Evolutionary conservation across 2,888 invertebrate species (phyloP).

Genomic region (Cerastoderma edule): DNA sequence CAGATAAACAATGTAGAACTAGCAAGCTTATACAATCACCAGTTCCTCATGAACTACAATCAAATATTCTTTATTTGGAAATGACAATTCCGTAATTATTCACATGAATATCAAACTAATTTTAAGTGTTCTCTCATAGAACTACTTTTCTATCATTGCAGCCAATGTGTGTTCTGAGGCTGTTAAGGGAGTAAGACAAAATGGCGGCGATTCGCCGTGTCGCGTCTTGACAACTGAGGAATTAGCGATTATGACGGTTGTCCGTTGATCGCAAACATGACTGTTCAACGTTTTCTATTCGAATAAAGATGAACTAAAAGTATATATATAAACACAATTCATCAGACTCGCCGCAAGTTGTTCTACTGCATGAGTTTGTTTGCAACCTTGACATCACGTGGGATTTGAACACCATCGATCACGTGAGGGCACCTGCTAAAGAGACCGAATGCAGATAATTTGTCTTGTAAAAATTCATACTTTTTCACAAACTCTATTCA

Average conservation of each 20-base stretch:
- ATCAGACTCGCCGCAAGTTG: not conserved
- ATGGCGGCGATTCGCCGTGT: slow-evolving; percentile 59
- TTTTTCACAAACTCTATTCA: no score
- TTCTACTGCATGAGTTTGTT: not conserved
- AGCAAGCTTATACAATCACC: not conserved
- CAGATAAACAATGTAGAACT: not conserved
- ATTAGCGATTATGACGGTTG: slow-evolving; percentile 23
- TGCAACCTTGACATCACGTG: slow-evolving; percentile 57
- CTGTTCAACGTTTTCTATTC: not conserved
- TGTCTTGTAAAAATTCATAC: no score
- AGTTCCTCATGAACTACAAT: not conserved
- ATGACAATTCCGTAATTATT: not conserved
- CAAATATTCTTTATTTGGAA: not conserved
- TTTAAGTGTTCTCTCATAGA: not conserved
- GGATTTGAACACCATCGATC: not conserved
- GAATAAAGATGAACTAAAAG: not conserved
- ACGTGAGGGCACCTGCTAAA: slow-evolving; percentile 17
- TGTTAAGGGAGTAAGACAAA: slow-evolving; percentile 63
- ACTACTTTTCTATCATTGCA: not conserved
- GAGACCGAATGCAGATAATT: no score
- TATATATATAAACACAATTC: not conserved
- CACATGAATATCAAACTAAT: not conserved
- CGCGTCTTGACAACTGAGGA: slow-evolving; percentile 73
- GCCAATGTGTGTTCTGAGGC: slow-evolving; percentile 28
- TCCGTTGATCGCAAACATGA: not conserved